phyloP scores from a whole-genome alignment of 2,113 vertebrate genomes.

The Cettia cetti region DNA sequence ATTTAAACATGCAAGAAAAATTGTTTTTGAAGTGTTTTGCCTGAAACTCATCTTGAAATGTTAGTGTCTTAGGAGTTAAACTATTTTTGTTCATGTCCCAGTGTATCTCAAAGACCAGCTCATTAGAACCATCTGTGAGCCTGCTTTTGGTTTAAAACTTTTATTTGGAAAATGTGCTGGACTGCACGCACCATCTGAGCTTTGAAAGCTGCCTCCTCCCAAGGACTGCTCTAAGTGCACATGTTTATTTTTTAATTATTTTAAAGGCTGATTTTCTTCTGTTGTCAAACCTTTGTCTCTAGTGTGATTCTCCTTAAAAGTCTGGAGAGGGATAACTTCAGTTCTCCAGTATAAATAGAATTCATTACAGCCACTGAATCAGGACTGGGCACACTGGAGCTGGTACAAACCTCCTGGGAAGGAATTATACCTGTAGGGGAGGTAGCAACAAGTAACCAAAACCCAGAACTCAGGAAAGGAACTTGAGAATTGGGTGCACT shows the following conservation, averaged over 20 bases:
- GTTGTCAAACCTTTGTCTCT: neutral
- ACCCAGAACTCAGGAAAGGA: neutral
- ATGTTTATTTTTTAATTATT: neutral
- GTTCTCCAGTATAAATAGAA: neutral
- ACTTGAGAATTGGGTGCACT: neutral
- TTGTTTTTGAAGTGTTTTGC: neutral
- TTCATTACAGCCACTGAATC: neutral
- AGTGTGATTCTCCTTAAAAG: neutral
- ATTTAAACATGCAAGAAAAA: neutral
- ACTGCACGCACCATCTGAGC: neutral
- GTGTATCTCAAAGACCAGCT: constrained; percentile 7
- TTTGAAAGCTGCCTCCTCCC: neutral
- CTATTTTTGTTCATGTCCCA: constrained; percentile 8
- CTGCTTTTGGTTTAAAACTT: constrained; percentile 10
- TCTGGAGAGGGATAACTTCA: neutral
- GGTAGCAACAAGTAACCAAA: neutral
- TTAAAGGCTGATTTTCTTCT: neutral
- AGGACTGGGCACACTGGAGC: neutral
- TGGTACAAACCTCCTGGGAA: neutral
- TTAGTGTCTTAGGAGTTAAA: constrained; percentile 6
- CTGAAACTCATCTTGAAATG: neutral
- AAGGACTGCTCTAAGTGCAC: neutral
- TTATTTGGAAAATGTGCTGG: constrained; percentile 15
- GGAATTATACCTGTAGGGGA: neutral
- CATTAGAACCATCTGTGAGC: constrained; percentile 58